These are phyloP conservation scores for Montipora foliosa DNA, from an alignment of 64 coral and sea anemone genomes.

Conservation along the genomic window DNA sequence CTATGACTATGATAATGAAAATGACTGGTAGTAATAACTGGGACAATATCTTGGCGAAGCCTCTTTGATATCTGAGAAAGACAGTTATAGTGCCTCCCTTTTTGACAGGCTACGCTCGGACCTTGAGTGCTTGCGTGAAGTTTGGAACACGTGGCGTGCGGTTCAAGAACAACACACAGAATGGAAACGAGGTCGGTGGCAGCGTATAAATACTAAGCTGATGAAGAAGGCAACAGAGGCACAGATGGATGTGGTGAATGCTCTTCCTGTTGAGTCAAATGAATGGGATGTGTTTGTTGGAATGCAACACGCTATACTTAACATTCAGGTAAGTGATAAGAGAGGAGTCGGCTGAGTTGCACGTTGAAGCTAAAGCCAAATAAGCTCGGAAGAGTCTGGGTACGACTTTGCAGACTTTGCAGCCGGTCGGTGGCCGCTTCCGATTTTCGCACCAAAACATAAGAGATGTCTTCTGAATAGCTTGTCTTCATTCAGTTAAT, in stretches of 20 bases:
- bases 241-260: conserved; percentile 77
- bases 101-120: conserved; percentile 77
- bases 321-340: conserved; percentile 73
- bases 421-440: neutral
- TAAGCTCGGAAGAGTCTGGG: neutral
- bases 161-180: conserved; percentile 91
- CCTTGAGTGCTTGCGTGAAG: conserved; percentile 89
- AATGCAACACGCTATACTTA: conserved; percentile 85
- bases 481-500: neutral
- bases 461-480: neutral
- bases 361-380: neutral
- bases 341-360: neutral
- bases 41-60: too few relatives aligned
- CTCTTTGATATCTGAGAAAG: too few relatives aligned
- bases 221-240: conserved; percentile 91
- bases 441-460: neutral
- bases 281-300: conserved; percentile 93
- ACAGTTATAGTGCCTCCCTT: neutral
- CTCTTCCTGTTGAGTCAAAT: conserved; percentile 67
- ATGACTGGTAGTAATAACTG: too few relatives aligned
- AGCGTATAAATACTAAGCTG: conserved; percentile 91
- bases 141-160: conserved; percentile 87
- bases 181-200: conserved; percentile 95
- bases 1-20: too few relatives aligned
- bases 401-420: neutral